These are phyloP conservation scores for Leptonema lineaticorne DNA, from an alignment of 1,140 invertebrate species.

Conservation along the genomic window DNA sequence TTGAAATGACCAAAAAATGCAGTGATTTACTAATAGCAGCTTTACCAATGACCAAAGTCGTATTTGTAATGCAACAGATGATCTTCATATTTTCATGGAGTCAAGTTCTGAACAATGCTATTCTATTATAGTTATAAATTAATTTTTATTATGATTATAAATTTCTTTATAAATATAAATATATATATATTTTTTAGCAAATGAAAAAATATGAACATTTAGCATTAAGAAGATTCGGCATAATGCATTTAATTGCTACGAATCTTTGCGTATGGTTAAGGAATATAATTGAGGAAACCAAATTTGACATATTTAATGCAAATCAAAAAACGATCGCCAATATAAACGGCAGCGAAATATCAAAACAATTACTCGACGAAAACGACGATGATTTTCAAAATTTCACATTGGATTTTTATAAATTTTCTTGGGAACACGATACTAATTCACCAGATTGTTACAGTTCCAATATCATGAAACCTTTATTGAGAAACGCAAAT, in stretches of 20 bases:
- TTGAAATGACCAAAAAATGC: constrained; percentile 60
- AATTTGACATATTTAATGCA: constrained; percentile 59
- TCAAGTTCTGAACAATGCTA: constrained; percentile 53
- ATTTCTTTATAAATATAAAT: neutral
- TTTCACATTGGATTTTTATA: constrained; percentile 1
- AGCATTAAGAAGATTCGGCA: constrained; percentile 60
- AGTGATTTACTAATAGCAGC: constrained; percentile 58
- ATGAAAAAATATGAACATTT: constrained; percentile 42
- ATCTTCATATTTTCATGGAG: constrained; percentile 71
- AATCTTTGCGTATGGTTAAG: constrained; percentile 68
- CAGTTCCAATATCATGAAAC: constrained; percentile 60
- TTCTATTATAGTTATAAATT: neutral
- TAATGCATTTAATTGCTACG: constrained; percentile 62
- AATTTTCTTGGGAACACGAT: constrained; percentile 9
- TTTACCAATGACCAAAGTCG: constrained; percentile 59
- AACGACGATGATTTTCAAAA: neutral
- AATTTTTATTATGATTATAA: neutral
- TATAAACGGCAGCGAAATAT: neutral
- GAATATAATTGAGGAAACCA: constrained; percentile 64
- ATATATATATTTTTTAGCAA: neutral
- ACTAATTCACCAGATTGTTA: constrained; percentile 43
- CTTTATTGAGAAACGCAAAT: constrained; percentile 63
- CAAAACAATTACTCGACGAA: neutral
- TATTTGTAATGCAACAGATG: constrained; percentile 66
- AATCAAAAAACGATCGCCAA: neutral